phyloP scores from a whole-genome alignment of 2,797 vertebrate species.

The Echiichthys vipera region DNA sequence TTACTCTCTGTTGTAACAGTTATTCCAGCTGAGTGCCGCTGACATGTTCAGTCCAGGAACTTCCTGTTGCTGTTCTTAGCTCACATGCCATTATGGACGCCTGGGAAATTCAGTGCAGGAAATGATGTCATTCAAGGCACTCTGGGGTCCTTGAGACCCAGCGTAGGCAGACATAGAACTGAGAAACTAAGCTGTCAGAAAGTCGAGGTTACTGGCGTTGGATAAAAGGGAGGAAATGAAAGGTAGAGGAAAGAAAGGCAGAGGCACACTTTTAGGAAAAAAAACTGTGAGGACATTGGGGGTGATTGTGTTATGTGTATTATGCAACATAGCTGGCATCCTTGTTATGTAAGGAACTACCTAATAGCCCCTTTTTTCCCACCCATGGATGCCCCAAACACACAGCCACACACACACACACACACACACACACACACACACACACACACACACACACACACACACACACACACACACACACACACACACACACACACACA shows the following conservation, averaged over 20 bases:
- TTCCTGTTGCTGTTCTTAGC: slow-evolving; percentile 76
- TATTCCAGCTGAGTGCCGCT: slow-evolving; percentile 43
- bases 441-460: slow-evolving; percentile 44
- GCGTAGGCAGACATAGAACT: slow-evolving; percentile 38
- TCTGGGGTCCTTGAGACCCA: slow-evolving; percentile 55
- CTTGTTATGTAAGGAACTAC: slow-evolving; percentile 62
- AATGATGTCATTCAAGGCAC: slow-evolving; percentile 70
- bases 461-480: slow-evolving; percentile 25
- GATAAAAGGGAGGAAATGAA: slow-evolving; percentile 67
- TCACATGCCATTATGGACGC: slow-evolving; percentile 52
- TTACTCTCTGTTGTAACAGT: background rate
- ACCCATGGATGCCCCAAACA: slow-evolving; percentile 27
- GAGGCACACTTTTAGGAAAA: slow-evolving; percentile 12
- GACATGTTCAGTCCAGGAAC: slow-evolving; percentile 54
- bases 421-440: slow-evolving; percentile 12
- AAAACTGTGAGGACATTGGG: slow-evolving; percentile 18
- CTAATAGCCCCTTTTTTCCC: slow-evolving; percentile 36
- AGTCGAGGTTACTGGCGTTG: slow-evolving; percentile 33
- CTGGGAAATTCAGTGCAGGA: slow-evolving; percentile 77
- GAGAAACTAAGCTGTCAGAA: slow-evolving; percentile 48
- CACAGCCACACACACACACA: slow-evolving; percentile 28
- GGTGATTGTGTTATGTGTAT: slow-evolving; percentile 46
- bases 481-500: slow-evolving; percentile 20
- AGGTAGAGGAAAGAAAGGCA: slow-evolving; percentile 34
- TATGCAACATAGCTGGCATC: slow-evolving; percentile 52